These are phyloP conservation scores for Phyllopteryx taeniolatus DNA, from an alignment of 2,113 vertebrate species.

Conservation along the genomic window DNA sequence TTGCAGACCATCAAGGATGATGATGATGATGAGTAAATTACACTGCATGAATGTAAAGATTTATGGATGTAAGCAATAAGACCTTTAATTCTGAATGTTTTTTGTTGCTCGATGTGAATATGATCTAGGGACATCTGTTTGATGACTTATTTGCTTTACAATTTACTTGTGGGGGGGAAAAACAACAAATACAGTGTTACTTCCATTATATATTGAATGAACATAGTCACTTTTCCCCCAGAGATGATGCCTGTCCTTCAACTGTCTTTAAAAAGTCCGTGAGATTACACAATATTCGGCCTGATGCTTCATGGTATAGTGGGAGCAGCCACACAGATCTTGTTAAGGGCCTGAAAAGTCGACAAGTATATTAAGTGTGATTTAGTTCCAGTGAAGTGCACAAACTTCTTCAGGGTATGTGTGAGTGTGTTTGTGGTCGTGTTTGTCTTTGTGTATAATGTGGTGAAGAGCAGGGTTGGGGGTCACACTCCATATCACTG, in stretches of 20 bases:
- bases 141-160: neutral
- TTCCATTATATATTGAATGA: too few species aligned
- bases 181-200: too few species aligned
- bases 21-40: neutral
- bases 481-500: conserved; percentile 55
- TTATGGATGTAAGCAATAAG: neutral
- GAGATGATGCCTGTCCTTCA: conserved; percentile 37
- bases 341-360: conserved; percentile 52
- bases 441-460: conserved; percentile 24
- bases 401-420: conserved; percentile 38
- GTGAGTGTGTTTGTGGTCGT: conserved; percentile 10
- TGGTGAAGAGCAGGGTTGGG: conserved; percentile 49
- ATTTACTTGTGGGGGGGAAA: too few species aligned
- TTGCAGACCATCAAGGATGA: neutral
- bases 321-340: conserved; percentile 42
- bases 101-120: neutral
- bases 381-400: conserved; percentile 52
- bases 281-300: conserved; percentile 52
- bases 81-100: neutral
- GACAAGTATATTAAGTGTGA: conserved; percentile 62
- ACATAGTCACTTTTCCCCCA: neutral
- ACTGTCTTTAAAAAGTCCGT: conserved; percentile 47
- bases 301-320: conserved; percentile 33
- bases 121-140: neutral
- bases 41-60: neutral